Conservation (phyloP, 2,888 invertebrate genomes). For the Nephrotoma guestfalica region DNA sequence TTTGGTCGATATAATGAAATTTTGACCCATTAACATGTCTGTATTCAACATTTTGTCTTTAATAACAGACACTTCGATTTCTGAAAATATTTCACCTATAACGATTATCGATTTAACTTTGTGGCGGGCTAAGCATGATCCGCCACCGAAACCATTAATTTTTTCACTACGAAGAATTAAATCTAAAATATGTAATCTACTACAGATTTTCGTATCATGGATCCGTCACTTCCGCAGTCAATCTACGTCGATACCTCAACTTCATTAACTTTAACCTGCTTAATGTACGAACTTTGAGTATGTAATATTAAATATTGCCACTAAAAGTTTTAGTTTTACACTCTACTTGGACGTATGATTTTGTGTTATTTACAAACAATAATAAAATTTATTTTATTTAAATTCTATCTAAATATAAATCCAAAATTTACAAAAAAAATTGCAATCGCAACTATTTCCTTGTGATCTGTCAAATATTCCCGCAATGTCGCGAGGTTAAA, state of each 20-base stretch:
- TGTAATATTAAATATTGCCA: not conserved
- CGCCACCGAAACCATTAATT: not conserved
- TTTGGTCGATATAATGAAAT: not conserved
- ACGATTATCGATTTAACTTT: no score
- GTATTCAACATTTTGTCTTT: no score
- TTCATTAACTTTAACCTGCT: not conserved
- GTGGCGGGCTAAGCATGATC: not conserved
- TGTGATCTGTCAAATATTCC: no score
- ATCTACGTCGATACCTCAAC: not conserved
- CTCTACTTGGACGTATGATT: no score
- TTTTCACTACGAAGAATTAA: not conserved
- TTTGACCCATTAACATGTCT: not conserved
- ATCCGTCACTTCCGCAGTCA: not conserved
- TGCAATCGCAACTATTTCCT: no score
- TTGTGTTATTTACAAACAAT: no score
- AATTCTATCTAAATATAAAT: no score
- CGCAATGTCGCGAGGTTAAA: no score
- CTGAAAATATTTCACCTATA: no score
- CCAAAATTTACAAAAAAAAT: no score
- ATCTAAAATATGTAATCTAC: not conserved
- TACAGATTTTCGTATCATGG: not conserved
- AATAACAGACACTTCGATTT: no score
- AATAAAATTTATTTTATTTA: no score
- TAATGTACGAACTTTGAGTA: not conserved
- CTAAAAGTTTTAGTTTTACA: not conserved